Evolutionary conservation across 2,888 invertebrate species (phyloP), one percentile per base, ranked within the genome.

Genomic region (Tetragonisca angustula): DNA sequence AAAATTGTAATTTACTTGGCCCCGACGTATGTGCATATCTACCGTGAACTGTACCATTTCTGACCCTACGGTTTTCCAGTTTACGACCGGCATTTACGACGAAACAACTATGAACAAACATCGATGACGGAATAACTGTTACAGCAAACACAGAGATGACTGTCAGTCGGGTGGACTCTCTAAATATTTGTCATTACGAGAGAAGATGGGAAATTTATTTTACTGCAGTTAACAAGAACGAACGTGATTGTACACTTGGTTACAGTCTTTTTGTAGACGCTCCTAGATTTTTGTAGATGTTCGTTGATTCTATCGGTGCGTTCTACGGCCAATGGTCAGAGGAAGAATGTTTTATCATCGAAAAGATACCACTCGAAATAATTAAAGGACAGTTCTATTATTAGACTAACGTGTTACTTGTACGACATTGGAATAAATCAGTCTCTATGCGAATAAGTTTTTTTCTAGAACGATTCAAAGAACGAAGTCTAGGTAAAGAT

Each of bases 1-100:
- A 27, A 49, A 79, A 73, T 62, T 27, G 36, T 68, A 62, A 81
- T 81, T 81, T 36, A 19, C n/a, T 67, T 3, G 43, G 27, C 21
- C 13, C 21, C 13, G 19, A 19, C 17, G 3, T 59, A 72, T 9
- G 9, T 43, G 9, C 43, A 1, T 59, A 43, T 67, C 65, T 11
- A 9, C 15, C 3, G 4, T 17, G 32, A 56, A 72, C 49, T 21
- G 24, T 71, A 27, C 52, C 76, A 21, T 50, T 61, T 50, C 49
- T 43, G 6, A 27, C 17, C 21, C 54, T n/a, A 15, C 56, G 49
- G 65, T 77, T 56, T 43, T 27, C 24, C 43, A 49, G 13, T 54
- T 71, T 72, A 27, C 5, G 11, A 4, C 21, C 13, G 17, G 27
- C 21, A 17, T 52, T 71, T 54, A 61, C 71, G 24, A 36, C 49